Evolutionary conservation across 2,888 invertebrate genomes (phyloP).

Genomic region (Eilema sororculum): DNA sequence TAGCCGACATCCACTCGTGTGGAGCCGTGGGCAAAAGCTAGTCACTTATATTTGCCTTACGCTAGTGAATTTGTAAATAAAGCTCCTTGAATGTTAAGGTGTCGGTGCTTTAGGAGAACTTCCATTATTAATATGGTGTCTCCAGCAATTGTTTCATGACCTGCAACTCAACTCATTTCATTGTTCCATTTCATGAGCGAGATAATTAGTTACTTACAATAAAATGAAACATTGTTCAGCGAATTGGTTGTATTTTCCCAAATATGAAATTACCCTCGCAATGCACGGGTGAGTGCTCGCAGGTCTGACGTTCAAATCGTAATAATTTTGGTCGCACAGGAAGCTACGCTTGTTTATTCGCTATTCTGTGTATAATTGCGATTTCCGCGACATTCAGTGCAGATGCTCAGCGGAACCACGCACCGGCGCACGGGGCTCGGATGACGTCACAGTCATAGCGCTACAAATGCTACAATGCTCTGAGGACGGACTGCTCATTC

Average conservation of each 20-base stretch:
- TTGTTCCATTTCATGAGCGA: background rate
- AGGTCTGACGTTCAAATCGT: constrained; percentile 25
- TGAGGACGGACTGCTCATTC: constrained; percentile 4
- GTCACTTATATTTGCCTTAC: too few relatives aligned
- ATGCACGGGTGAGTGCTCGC: background rate
- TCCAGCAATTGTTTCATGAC: background rate
- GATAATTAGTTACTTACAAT: background rate
- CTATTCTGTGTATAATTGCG: constrained; percentile 39
- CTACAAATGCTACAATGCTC: constrained; percentile 16
- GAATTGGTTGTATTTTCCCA: background rate
- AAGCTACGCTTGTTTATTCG: constrained; percentile 36
- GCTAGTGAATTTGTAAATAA: too few relatives aligned
- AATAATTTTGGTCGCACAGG: constrained; percentile 32
- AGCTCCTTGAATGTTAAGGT: too few relatives aligned
- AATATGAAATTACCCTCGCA: constrained; percentile 17
- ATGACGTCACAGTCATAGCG: constrained; percentile 2
- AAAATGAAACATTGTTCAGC: background rate
- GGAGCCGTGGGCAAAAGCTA: too few relatives aligned
- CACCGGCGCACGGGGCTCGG: background rate
- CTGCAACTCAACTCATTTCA: background rate
- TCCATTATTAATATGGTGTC: background rate
- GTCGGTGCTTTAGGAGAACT: too few relatives aligned
- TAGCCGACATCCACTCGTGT: too few relatives aligned
- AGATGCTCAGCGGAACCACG: constrained; percentile 40
- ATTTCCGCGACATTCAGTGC: constrained; percentile 25